Evolutionary conservation across 1,140 invertebrate genomes (phyloP), one percentile per base, ranked within the genome.

Genomic region (Forficula auricularia): DNA sequence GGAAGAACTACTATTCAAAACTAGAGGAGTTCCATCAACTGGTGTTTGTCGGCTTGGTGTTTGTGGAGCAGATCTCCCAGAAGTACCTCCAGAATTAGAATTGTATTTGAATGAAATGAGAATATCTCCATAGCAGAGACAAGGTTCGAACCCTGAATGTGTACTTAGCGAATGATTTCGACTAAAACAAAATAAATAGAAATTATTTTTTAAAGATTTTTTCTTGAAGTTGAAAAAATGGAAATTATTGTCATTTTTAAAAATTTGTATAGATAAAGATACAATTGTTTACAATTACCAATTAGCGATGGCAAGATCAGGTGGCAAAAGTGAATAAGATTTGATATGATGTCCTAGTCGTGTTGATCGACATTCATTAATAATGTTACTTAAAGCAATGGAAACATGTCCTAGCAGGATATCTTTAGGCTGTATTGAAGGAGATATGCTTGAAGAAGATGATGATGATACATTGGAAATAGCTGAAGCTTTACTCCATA

Each of bases 61-160:
- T 27, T 4, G 10, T 27, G 22, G 22, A 27, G 22, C 22, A 27
- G 22, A 10, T 27, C 4, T 27, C 10, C 4, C 22, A 6, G 22
- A 6, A 6, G 10, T 10, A 27, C 22, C 22, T 27, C 22, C 22
- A 4, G 22, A 10, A 6, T 27, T 4, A 27, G 22, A 61, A 38
- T 67, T 61, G 77, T 79, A 85, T 22, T 73, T 63, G 59, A 91
- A 89, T n/a, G 78, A 79, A 0, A 94, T 62, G 2, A 85, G 66
- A 32, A 89, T 75, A 55, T 92, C 88, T 2, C 89, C 90, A 54
- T 84, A 90, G 57, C 88, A 94, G 8, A 91, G 68, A 20, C 75
- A 77, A 3, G 82, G 78, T 58, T 91, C 86, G 59, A 91, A 94
- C 9, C 89, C 90, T 1, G 83, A 82, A 63, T 77, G 82, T 19